These are phyloP conservation scores for Fragum fragum DNA, from an alignment of 2,888 invertebrate genomes.

Conservation along the genomic window DNA sequence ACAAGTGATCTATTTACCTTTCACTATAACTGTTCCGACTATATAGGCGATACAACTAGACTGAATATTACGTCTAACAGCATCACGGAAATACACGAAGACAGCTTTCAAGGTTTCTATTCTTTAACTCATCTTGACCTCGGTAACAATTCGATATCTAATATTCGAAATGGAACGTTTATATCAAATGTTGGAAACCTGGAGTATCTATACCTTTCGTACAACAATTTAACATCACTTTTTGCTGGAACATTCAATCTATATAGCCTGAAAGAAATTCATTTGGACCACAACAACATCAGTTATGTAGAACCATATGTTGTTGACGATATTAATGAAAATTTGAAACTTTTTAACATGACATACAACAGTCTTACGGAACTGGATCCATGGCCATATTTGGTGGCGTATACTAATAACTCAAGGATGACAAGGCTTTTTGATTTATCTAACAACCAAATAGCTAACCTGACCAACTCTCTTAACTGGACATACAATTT, in stretches of 20 bases:
- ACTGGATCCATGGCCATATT: conserved; percentile 71
- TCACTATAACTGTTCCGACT: neutral
- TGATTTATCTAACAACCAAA: conserved; percentile 56
- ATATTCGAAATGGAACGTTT: conserved; percentile 50
- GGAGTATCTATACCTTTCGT: conserved; percentile 35
- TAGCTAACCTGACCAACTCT: conserved; percentile 56
- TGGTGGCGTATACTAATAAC: conserved; percentile 34
- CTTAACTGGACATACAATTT: conserved; percentile 67
- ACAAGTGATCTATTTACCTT: neutral
- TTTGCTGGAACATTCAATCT: conserved; percentile 35
- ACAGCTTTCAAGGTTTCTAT: conserved; percentile 38
- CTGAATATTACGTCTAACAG: conserved; percentile 31
- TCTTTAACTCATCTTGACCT: conserved; percentile 38
- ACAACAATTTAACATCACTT: conserved; percentile 40
- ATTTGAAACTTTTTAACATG: conserved; percentile 50
- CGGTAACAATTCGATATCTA: conserved; percentile 43
- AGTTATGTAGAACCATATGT: conserved; percentile 60
- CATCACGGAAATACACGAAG: conserved; percentile 25
- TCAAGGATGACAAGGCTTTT: conserved; percentile 40
- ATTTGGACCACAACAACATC: conserved; percentile 62
- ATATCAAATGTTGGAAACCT: conserved; percentile 37
- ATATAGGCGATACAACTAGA: neutral
- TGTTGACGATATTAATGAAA: conserved; percentile 48
- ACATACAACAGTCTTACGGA: conserved; percentile 55
- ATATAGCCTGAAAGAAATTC: conserved; percentile 37